phyloP scores from a whole-genome alignment of 2,113 vertebrate genomes.

The Barbus barbus region DNA sequence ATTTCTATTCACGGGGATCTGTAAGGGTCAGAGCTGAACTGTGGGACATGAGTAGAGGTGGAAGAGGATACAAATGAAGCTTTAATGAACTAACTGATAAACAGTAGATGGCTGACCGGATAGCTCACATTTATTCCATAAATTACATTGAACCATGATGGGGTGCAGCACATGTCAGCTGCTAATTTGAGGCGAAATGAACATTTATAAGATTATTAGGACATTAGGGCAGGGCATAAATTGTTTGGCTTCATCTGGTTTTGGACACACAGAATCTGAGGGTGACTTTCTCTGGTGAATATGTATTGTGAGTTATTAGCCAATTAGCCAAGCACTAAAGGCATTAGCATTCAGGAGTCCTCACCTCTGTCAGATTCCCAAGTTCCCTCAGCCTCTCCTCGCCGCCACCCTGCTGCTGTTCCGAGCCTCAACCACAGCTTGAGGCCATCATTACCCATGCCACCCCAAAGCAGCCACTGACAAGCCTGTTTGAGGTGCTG shows the following conservation, averaged over 20 bases:
- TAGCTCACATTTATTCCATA: constrained; percentile 8
- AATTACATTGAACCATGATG: constrained; percentile 14
- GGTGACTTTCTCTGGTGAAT: constrained; percentile 19
- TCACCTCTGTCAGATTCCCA: constrained; percentile 26
- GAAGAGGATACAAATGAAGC: not conserved
- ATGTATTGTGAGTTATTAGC: constrained; percentile 35
- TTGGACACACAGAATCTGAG: constrained; percentile 5
- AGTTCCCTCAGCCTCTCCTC: not conserved
- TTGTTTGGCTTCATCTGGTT: constrained; percentile 5
- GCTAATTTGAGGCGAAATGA: not conserved
- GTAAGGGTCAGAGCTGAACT: constrained; percentile 22
- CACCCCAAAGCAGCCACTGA: constrained; percentile 22
- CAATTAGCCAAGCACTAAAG: constrained; percentile 37
- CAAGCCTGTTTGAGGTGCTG: not conserved
- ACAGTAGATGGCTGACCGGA: not conserved
- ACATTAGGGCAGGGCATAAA: not conserved
- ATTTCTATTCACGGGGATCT: not conserved
- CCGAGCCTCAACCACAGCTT: constrained; percentile 17
- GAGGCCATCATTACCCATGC: constrained; percentile 23
- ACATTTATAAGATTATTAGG: constrained; percentile 5
- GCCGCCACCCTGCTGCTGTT: constrained; percentile 22
- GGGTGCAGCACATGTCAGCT: not conserved
- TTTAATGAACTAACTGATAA: not conserved
- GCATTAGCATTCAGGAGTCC: constrained; percentile 37
- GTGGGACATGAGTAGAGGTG: not conserved